These are phyloP conservation scores for Drosophila mauritiana DNA, from an alignment of 1,140 invertebrate genomes.

Conservation along the genomic window DNA sequence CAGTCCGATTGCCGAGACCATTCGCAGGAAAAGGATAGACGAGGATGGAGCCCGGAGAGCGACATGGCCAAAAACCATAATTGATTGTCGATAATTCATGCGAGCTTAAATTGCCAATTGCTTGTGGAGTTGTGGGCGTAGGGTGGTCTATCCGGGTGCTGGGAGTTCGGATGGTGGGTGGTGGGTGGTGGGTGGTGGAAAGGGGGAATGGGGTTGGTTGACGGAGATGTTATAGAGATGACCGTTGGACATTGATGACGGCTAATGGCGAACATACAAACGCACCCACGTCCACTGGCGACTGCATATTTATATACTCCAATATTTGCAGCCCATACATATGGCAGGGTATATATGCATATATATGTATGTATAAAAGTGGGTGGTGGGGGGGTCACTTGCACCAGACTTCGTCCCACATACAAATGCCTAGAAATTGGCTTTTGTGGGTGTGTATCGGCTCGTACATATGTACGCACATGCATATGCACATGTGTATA, in stretches of 20 bases:
- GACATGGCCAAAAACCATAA: constrained; percentile 78
- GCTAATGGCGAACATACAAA: constrained; percentile 47
- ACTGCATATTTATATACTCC: constrained; percentile 44
- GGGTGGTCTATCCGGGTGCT: background rate
- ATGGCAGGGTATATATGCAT: constrained; percentile 5
- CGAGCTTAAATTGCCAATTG: constrained; percentile 82
- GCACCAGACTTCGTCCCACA: constrained; percentile 3
- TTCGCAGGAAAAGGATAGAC: constrained; percentile 13
- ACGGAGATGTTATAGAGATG: constrained; percentile 27
- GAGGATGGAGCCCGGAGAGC: constrained; percentile 33
- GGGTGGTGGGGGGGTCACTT: background rate
- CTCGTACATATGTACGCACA: background rate
- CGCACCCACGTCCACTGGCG: background rate
- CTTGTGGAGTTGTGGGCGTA: constrained; percentile 38
- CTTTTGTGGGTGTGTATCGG: constrained; percentile 52
- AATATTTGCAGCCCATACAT: constrained; percentile 35
- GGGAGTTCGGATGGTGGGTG: background rate
- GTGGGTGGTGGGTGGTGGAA: background rate
- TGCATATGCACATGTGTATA: too few species aligned
- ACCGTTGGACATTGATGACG: constrained; percentile 14
- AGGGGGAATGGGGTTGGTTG: background rate
- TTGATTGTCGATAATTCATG: constrained; percentile 82
- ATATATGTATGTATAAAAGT: constrained; percentile 11
- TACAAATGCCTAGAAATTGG: constrained; percentile 44
- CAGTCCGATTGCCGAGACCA: constrained; percentile 9